Base-by-base conservation (phyloP, 1,140 invertebrate species). In the Calliphora vicina region DNA sequence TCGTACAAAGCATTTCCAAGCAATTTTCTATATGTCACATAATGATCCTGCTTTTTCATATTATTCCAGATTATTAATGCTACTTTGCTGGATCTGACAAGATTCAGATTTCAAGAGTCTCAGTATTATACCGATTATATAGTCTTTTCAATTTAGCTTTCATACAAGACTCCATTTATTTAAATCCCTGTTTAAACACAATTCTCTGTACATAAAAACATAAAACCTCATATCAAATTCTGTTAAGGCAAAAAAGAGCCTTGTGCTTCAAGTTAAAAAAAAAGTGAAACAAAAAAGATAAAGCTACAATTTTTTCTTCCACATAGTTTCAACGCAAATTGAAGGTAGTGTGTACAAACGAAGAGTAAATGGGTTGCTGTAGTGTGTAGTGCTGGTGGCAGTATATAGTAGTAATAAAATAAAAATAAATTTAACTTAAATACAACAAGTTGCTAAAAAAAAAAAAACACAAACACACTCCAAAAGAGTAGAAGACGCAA, bases 161-260 rank as follows among this genome's bases (percentile, higher is more conserved):
- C n/a, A n/a, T n/a, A n/a, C n/a, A n/a, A n/a, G n/a, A n/a, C n/a
- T n/a, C n/a, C n/a, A n/a, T 6, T 71, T 71, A 10, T 35, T 25
- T 20, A 71, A 71, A 25, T 71, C 10, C n/a, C 10, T 71, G 20
- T 10, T 25, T 71, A n/a, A 26, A 26, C 2, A 12, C n/a, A n/a
- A n/a, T n/a, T n/a, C n/a, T 71, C 0, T 26, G 25, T 27, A 73
- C 71, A 10, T 27, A 26, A 9, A 27, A 73, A 13, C 25, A 27
- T 73, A 50, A 73, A 73, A 27, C 71, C 26, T 73, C 71, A 73
- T 73, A 73, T 73, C 71, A 73, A 13, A 27, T 13, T 73, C 3
- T 73, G 26, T 27, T 23, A 73, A 27, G 26, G 71, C 13, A 73
- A 71, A 10, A 12, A 71, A 71, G 20, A 71, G 26, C 71, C 13